Evolutionary conservation across 1,140 invertebrate species (phyloP), one percentile per base, ranked within the genome.

Genomic region (Alviniconcha marisindica): DNA sequence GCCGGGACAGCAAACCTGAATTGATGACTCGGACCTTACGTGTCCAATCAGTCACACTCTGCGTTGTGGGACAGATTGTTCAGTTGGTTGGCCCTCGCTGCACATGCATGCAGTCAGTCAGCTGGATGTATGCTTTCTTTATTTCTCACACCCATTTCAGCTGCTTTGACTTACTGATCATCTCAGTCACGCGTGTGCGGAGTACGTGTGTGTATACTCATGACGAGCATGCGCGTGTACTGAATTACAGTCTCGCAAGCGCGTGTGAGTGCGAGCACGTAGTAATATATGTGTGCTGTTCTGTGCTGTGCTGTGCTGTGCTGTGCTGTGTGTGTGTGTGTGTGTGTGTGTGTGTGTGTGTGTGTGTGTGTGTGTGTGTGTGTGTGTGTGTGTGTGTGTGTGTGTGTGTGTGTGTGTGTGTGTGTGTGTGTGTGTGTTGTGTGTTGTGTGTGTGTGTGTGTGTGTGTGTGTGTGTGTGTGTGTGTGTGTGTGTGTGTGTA

Each of bases 131-230:
- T n/a, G n/a, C n/a, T n/a, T n/a, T n/a, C n/a, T n/a, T n/a, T n/a
- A n/a, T n/a, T n/a, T n/a, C 28, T 5, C 28, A 48, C 51, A 40
- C 3, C 2, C 40, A 77, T 24, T 10, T 40, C n/a, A n/a, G n/a
- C 48, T 88, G 84, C 81, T 85, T 86, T 21, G 83, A 51, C 63
- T 88, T 87, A 31, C 82, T 83, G 2, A n/a, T n/a, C n/a, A n/a
- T n/a, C n/a, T n/a, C n/a, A n/a, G n/a, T n/a, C n/a, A n/a, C n/a
- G n/a, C n/a, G n/a, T n/a, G n/a, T n/a, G n/a, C n/a, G n/a, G n/a
- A n/a, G n/a, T n/a, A n/a, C n/a, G n/a, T n/a, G n/a, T n/a, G n/a
- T n/a, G n/a, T n/a, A n/a, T 85, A 82, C 3, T 1, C n/a, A 85
- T 71, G 63, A 80, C 83, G 33, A 80, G 85, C 60, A 69, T 84